Conservation (phyloP, 2,113 vertebrate genomes). For the Phainopepla nitens region DNA sequence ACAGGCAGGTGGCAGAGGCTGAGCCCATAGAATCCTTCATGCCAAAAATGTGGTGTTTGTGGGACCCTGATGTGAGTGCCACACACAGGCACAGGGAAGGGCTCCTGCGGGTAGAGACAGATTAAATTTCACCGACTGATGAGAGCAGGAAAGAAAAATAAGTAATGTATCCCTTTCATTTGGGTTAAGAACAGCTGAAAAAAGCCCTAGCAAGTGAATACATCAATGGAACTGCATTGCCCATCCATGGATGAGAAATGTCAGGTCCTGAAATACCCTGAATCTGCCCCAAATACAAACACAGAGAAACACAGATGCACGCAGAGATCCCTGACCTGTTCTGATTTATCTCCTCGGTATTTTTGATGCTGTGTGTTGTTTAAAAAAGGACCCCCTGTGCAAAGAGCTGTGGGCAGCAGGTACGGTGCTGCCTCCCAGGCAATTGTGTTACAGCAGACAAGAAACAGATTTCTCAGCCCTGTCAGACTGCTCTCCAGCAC, state of each 20-base stretch:
- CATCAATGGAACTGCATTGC: neutral
- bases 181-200: neutral
- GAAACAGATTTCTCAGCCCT: neutral
- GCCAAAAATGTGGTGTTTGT: neutral
- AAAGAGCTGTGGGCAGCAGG: neutral
- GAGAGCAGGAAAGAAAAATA: neutral
- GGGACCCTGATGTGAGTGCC: neutral
- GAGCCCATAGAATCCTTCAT: neutral
- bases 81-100: neutral
- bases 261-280: neutral
- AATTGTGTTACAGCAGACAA: neutral
- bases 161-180: neutral
- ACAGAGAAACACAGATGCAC: neutral
- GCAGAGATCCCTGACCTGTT: neutral
- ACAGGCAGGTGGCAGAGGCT: neutral
- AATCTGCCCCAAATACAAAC: neutral
- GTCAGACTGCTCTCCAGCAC: neutral
- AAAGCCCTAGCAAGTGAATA: neutral
- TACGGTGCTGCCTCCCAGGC: neutral
- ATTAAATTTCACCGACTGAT: neutral
- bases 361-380: neutral
- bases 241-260: neutral
- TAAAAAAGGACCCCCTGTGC: neutral
- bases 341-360: neutral
- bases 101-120: fast-evolving